Evolutionary conservation across 1,140 invertebrate species (phyloP).

Genomic region (Proales similis): DNA sequence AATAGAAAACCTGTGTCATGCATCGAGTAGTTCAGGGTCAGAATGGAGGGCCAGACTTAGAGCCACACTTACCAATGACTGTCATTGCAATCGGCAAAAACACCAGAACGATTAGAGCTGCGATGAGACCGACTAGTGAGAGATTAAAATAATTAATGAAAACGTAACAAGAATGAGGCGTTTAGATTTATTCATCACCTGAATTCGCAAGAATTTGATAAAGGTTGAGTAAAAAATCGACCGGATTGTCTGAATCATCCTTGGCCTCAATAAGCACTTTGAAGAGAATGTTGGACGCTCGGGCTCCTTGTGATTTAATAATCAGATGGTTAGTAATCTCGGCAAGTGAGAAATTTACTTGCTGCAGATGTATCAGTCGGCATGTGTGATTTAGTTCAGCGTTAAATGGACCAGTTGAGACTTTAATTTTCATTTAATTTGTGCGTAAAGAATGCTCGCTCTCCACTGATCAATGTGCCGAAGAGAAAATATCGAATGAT

Average conservation of each 20-base stretch:
- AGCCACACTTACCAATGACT: background rate
- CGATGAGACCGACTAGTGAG: slow-evolving; percentile 31
- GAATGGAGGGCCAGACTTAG: background rate
- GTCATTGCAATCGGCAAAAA: slow-evolving; percentile 24
- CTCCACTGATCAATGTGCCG: too few relatives aligned
- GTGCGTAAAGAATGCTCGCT: too few relatives aligned
- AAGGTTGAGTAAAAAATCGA: slow-evolving; percentile 31
- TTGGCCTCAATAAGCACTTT: slow-evolving; percentile 29
- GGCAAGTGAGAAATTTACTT: too few relatives aligned
- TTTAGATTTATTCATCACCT: slow-evolving; percentile 22
- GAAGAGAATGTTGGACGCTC: slow-evolving; percentile 15
- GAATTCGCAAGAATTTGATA: slow-evolving; percentile 29
- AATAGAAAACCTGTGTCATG: slow-evolving; percentile 1
- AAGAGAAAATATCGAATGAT: too few relatives aligned
- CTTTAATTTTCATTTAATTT: too few relatives aligned
- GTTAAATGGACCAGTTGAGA: too few relatives aligned
- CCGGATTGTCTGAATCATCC: slow-evolving; percentile 36
- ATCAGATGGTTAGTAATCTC: too few relatives aligned
- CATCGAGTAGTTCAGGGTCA: background rate
- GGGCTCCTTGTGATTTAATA: too few relatives aligned
- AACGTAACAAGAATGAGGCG: background rate
- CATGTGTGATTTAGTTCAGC: too few relatives aligned
- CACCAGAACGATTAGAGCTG: background rate
- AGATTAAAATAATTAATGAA: slow-evolving; percentile 9
- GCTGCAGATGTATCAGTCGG: too few relatives aligned